Base-by-base conservation (phyloP, 2,113 vertebrate genomes). In the Rhombomys opimus region DNA sequence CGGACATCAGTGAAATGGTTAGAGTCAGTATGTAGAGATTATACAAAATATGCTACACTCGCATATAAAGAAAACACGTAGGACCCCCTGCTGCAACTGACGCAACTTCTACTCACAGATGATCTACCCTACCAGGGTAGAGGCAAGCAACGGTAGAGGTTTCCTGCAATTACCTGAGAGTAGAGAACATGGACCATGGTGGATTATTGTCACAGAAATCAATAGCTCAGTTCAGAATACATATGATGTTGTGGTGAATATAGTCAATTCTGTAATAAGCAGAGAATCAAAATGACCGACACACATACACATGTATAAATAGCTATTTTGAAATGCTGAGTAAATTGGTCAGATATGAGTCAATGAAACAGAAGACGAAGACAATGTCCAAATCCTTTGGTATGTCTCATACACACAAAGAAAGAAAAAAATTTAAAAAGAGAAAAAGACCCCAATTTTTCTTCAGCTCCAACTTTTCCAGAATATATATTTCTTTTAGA, bases 301-400 rank as follows among this genome's bases (percentile, higher is more conserved):
- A 67, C 6, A 57, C 25, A 90, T 3, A 52, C n/a, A 41, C 5
- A 57, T 32, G 41, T 32, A 46, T 86, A 61, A 54, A 50, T 54
- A 91, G 38, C 77, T 9, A 59, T 63, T 76, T 91, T 8, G 7
- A 88, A 88, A 93, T 59, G 23, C 11, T 92, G n/a, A 95, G 8
- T 84, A 92, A 93, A 92, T 80, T 93, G 52, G 17, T 90, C 86
- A 88, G 72, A 13, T 3, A 59, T 75, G 52, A 93, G 81, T 72
- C 77, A 89, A 92, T 50, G 0, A 89, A 72, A 89, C 46, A 73
- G 22, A 89, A 0, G 5, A 76, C 46, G 92, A 88, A 92, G 93
- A 84, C 52, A 50, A 93, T 65, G 68, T 50, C n/a, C 17, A 57
- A 80, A 32, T 65, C 2, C n/a, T 30, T 95, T 81, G 77, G 46